phyloP scores from a whole-genome alignment of 2,797 vertebrate species.

The Liparis tanakae region DNA sequence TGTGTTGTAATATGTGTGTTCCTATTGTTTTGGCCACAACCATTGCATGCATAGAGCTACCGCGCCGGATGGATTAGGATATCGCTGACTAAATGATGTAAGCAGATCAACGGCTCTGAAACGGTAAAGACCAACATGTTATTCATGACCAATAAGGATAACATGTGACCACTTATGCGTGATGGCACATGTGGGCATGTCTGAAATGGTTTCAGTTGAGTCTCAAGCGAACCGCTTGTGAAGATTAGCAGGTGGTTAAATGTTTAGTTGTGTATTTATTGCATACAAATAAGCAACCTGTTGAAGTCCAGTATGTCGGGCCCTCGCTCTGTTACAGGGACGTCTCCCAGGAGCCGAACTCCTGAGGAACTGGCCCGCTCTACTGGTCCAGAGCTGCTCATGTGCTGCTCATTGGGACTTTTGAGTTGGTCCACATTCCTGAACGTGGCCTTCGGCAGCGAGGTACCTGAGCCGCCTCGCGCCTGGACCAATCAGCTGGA shows the following conservation, averaged over 20 bases:
- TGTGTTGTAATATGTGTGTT: background rate
- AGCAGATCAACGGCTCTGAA: slow-evolving; percentile 43
- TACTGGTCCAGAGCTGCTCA: too few species aligned
- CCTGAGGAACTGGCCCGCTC: too few species aligned
- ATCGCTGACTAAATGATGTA: slow-evolving; percentile 57
- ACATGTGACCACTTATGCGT: background rate
- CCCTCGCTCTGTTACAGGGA: too few species aligned
- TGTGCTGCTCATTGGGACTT: background rate
- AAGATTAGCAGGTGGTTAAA: too few species aligned
- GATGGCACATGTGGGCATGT: background rate
- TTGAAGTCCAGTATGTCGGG: too few species aligned
- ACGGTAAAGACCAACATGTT: background rate
- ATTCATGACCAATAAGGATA: background rate
- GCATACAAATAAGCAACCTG: too few species aligned
- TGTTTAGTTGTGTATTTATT: too few species aligned
- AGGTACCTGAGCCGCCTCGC: too few species aligned
- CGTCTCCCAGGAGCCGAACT: too few species aligned
- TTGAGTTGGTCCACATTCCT: background rate
- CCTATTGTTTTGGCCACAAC: slow-evolving; percentile 1
- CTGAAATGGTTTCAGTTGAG: background rate
- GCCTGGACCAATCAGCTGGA: too few species aligned
- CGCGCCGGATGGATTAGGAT: slow-evolving; percentile 46
- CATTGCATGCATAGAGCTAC: slow-evolving; percentile 15
- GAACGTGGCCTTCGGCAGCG: background rate
- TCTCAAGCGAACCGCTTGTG: background rate